Evolutionary conservation across 2,888 invertebrate genomes (phyloP).

Genomic region (Drosophila borborema): DNA sequence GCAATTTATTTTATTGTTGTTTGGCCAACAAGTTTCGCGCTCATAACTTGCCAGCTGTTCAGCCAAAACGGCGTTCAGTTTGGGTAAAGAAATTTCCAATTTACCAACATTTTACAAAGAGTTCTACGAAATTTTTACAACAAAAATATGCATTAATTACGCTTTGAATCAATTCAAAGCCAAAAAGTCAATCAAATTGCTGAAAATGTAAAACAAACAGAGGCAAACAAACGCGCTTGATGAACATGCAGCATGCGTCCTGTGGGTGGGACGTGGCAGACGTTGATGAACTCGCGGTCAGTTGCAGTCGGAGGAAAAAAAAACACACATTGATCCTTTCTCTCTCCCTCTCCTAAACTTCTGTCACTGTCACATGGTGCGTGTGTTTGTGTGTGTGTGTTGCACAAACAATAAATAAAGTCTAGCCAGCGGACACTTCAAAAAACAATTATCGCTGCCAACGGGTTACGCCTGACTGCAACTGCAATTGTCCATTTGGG

Average conservation of each 20-base stretch:
- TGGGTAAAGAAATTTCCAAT: constrained; percentile 56
- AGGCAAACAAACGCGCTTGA: constrained; percentile 10
- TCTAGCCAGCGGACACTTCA: constrained; percentile 71
- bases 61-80: constrained; percentile 69
- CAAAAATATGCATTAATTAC: constrained; percentile 41
- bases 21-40: constrained; percentile 74
- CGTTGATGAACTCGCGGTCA: constrained; percentile 38
- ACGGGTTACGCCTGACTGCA: constrained; percentile 51
- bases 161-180: constrained; percentile 68
- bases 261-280: neutral
- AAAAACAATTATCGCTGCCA: constrained; percentile 74
- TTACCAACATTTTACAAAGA: constrained; percentile 43
- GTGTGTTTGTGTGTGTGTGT: constrained; percentile 24
- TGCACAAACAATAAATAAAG: constrained; percentile 71
- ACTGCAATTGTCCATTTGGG: constrained; percentile 38
- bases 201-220: constrained; percentile 38
- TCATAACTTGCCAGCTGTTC: constrained; percentile 73
- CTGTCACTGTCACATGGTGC: constrained; percentile 4
- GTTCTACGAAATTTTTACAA: neutral
- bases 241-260: constrained; percentile 9
- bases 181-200: constrained; percentile 76
- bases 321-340: neutral
- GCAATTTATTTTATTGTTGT: constrained; percentile 81
- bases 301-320: constrained; percentile 5
- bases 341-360: constrained; percentile 24